A percentile compares a stretch with the other conserved stretches of the same genome.
Conservation (phyloP, 1,140 invertebrate species). For the Chrysomallon squamiferum region DNA sequence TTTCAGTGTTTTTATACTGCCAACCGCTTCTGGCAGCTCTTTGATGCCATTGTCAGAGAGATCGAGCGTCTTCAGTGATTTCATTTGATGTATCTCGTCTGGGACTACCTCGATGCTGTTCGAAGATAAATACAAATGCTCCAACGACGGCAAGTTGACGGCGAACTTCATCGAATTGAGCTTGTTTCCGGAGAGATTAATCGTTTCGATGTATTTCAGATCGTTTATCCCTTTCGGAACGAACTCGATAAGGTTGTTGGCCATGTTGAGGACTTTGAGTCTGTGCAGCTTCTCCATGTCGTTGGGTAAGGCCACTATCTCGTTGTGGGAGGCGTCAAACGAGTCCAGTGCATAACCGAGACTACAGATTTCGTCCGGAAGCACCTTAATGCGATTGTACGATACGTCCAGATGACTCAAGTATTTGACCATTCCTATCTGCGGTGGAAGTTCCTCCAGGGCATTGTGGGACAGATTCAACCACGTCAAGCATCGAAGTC, state of each 20-base stretch:
- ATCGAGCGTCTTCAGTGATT: constrained; percentile 48
- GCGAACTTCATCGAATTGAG: constrained; percentile 53
- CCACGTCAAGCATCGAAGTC: constrained; percentile 48
- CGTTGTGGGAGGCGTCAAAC: constrained; percentile 46
- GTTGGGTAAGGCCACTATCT: constrained; percentile 48
- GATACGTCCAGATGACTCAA: constrained; percentile 49
- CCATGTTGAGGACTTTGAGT: constrained; percentile 46
- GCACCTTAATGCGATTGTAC: constrained; percentile 46
- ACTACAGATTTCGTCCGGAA: constrained; percentile 58
- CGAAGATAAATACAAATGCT: constrained; percentile 42
- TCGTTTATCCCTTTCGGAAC: constrained; percentile 45
- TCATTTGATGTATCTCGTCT: constrained; percentile 48
- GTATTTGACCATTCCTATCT: constrained; percentile 41
- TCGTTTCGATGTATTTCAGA: constrained; percentile 25
- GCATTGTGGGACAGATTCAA: constrained; percentile 55
- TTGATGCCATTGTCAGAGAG: constrained; percentile 54
- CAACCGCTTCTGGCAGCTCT: constrained; percentile 50
- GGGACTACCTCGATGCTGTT: constrained; percentile 57
- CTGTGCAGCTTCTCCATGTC: constrained; percentile 45
- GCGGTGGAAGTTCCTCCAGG: constrained; percentile 52
- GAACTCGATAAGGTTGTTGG: constrained; percentile 51
- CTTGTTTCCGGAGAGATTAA: constrained; percentile 45
- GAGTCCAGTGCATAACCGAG: constrained; percentile 45
- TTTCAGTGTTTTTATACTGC: constrained; percentile 52
- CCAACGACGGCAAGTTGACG: constrained; percentile 40